These are phyloP conservation scores for Podabrus alpinus DNA, from an alignment of 2,888 invertebrate species.

Conservation along the genomic window DNA sequence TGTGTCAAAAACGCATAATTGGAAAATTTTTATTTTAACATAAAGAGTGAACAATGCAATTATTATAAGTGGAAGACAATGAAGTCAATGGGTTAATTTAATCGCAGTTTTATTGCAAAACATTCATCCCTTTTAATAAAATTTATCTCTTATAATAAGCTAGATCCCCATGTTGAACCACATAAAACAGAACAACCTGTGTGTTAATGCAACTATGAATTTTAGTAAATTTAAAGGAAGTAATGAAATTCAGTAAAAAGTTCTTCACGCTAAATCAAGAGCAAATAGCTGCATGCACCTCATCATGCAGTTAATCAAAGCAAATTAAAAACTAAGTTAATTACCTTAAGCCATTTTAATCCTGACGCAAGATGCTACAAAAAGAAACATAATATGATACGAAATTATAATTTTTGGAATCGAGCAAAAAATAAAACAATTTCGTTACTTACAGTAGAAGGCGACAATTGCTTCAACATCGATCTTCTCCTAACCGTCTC, in stretches of 20 bases:
- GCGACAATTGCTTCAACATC: conserved; percentile 31
- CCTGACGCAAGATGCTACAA: conserved; percentile 66
- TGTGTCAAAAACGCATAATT: too few relatives aligned
- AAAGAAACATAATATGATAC: conserved; percentile 48
- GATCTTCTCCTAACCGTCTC: conserved; percentile 36
- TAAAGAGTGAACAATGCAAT: too few relatives aligned
- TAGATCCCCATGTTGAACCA: not conserved
- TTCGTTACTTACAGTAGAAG: conserved; percentile 43
- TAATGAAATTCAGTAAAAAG: not conserved
- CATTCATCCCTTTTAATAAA: not conserved
- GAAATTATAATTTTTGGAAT: not conserved
- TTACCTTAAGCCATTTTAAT: conserved; percentile 68
- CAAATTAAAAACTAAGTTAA: conserved; percentile 28
- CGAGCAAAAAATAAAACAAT: not conserved
- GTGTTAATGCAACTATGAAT: not conserved
- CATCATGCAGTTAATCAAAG: conserved; percentile 24
- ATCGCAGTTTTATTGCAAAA: not conserved
- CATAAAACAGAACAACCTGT: not conserved
- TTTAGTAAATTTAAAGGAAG: not conserved
- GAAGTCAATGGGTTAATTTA: too few relatives aligned
- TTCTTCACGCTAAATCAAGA: not conserved
- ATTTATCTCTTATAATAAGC: not conserved
- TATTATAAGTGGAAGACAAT: too few relatives aligned
- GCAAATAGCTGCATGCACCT: not conserved
- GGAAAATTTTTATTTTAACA: too few relatives aligned